phyloP scores from a whole-genome alignment of 1,140 invertebrate genomes.

The Drosophila nigrodunni region DNA sequence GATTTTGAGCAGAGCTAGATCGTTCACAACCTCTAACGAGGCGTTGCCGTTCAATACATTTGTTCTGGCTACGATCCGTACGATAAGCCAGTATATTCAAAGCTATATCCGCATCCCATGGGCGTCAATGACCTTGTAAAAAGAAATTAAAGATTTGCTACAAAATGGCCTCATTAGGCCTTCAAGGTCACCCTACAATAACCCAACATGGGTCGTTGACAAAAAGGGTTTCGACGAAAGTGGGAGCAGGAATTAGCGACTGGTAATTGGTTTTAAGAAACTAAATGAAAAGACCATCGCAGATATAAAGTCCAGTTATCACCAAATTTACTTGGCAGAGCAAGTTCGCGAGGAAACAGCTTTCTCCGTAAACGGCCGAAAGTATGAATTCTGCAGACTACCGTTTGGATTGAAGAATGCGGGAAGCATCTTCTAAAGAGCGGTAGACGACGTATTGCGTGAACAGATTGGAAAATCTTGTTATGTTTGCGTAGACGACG shows the following conservation, averaged over 20 bases:
- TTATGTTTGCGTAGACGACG: constrained; percentile 8
- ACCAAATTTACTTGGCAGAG: neutral
- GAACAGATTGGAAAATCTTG: neutral
- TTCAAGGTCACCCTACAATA: neutral
- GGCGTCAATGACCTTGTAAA: too few relatives aligned
- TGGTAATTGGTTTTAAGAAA: neutral
- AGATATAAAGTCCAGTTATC: neutral
- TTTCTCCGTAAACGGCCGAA: constrained; percentile 1
- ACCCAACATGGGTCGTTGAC: neutral
- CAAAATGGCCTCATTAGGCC: neutral
- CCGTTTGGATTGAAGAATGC: neutral
- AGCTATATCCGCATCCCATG: neutral
- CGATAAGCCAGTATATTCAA: neutral
- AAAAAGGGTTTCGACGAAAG: neutral
- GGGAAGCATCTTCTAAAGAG: constrained; percentile 12
- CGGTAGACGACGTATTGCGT: neutral
- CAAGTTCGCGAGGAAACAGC: neutral
- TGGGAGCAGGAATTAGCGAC: neutral
- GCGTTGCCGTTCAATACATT: neutral
- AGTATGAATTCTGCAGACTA: constrained; percentile 8
- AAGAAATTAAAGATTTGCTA: neutral
- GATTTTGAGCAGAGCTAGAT: neutral
- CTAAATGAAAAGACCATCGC: neutral
- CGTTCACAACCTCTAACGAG: neutral
- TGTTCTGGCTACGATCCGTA: neutral